Conservation (phyloP, 1,140 invertebrate genomes). For the Formica selysi region DNA sequence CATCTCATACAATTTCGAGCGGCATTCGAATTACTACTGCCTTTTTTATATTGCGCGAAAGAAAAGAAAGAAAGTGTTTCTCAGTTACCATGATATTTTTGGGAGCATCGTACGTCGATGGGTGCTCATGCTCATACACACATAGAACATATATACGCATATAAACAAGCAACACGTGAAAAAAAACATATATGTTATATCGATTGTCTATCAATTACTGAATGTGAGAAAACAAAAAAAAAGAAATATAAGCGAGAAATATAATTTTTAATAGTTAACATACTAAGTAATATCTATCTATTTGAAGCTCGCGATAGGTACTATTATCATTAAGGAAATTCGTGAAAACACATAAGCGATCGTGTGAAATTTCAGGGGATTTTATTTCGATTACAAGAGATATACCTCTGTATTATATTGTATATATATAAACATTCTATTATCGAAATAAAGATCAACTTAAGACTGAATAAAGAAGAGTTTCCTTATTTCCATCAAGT, state of each 20-base stretch:
- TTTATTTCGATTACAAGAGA: slow-evolving; percentile 82
- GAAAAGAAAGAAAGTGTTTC: slow-evolving; percentile 57
- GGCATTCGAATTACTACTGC: slow-evolving; percentile 71
- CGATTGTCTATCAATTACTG: slow-evolving; percentile 54
- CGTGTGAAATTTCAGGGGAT: slow-evolving; percentile 77
- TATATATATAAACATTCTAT: slow-evolving; percentile 81
- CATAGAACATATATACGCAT: neutral
- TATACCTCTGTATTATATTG: slow-evolving; percentile 84
- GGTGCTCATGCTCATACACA: slow-evolving; percentile 49
- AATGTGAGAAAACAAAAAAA: slow-evolving; percentile 48
- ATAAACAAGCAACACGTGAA: neutral
- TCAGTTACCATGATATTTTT: slow-evolving; percentile 73
- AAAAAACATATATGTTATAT: slow-evolving; percentile 44
- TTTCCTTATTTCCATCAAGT: slow-evolving; percentile 37
- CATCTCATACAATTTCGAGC: slow-evolving; percentile 42
- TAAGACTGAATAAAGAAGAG: slow-evolving; percentile 81
- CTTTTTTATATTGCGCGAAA: slow-evolving; percentile 68
- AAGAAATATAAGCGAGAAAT: slow-evolving; percentile 62
- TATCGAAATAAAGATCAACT: slow-evolving; percentile 85
- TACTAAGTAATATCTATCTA: slow-evolving; percentile 62
- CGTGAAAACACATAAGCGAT: slow-evolving; percentile 63
- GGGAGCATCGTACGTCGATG: slow-evolving; percentile 54
- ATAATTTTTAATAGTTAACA: slow-evolving; percentile 64
- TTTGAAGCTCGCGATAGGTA: slow-evolving; percentile 55
- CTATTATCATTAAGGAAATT: slow-evolving; percentile 59